phyloP scores from a whole-genome alignment of 1,140 invertebrate species.

The Musca domestica region DNA sequence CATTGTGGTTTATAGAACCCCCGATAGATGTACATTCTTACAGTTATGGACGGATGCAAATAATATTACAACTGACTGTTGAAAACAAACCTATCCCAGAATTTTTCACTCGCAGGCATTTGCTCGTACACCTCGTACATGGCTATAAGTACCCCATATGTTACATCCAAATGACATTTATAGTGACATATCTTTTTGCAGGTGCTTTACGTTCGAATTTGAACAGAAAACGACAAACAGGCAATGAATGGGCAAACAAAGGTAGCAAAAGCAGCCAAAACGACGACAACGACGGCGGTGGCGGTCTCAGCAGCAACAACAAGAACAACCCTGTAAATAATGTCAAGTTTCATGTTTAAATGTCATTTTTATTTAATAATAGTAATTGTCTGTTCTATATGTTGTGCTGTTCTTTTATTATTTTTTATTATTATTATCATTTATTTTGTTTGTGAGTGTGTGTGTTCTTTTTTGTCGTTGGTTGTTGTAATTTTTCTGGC shows the following conservation, averaged over 20 bases:
- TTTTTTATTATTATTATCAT: conserved; percentile 5
- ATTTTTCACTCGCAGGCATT: too few species aligned
- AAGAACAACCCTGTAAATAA: background rate
- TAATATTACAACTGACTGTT: background rate
- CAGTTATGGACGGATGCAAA: too few species aligned
- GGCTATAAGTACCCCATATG: background rate
- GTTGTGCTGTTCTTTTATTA: background rate
- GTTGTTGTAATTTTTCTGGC: background rate
- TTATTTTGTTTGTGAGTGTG: background rate
- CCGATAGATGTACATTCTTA: background rate
- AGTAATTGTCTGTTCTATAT: background rate
- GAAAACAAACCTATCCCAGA: background rate
- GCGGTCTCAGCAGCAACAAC: background rate
- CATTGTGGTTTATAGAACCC: background rate
- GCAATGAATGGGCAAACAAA: too few species aligned
- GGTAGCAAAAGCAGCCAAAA: too few species aligned
- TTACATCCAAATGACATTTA: conserved; percentile 20
- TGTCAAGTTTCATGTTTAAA: conserved; percentile 22
- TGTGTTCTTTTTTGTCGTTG: background rate
- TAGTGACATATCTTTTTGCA: conserved; percentile 16
- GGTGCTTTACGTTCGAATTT: background rate
- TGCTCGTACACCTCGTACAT: too few species aligned
- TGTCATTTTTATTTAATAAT: conserved; percentile 22
- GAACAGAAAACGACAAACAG: too few species aligned
- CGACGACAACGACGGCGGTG: too few species aligned